Base-by-base conservation (phyloP, 2,888 invertebrate species). In the Caenorhabditis sp. region DNA sequence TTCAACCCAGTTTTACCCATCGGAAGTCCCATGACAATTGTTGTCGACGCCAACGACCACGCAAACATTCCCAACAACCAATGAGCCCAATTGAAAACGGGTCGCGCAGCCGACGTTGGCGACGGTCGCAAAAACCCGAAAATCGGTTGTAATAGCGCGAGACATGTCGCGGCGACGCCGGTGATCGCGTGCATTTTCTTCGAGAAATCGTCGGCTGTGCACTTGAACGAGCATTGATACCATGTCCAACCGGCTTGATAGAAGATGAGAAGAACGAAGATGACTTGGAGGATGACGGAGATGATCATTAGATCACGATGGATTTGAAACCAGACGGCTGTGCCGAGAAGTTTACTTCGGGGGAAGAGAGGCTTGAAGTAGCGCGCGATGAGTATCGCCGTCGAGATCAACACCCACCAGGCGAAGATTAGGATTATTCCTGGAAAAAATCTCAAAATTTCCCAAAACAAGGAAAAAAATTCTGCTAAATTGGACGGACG, bases 281-380 rank as follows among this genome's bases (percentile, higher is more conserved):
- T 51, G 1, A 82, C 58, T 74, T 82, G 78, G n/a, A 82, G 64
- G 14, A 77, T 49, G 6, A 80, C 66, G 2, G 79, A 76, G 14
- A 74, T 43, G 17, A 82, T 67, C 69, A 71, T 76, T 66, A 82
- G 63, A 54, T 79, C 80, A 17, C 82, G 76, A 51, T 82, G 82
- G 14, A 81, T 77, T 74, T 82, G 82, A 58, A 79, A 82, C 82
- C 82, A 82, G 8, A 82, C 81, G 36, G 81, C 81, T 10, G 81
- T 79, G 36, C 82, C 82, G 3, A 78, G 65, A 14, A 82, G 65
- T 53, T 81, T 81, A 54, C 69, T 72, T 49, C 78, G 49, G 3
- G 82, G 81, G 31, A 81, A 81, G 6, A 82, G 61, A 0, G 82
- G 82, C 64, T 82, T 82, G 70, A 82, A 81, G 66, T 79, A 82